Percentiles rank a stretch among this genome's conserved stretches.
These are phyloP conservation scores for Ashinkailepas kermadecensis DNA, from an alignment of 2,888 invertebrate genomes.

Conservation along the genomic window DNA sequence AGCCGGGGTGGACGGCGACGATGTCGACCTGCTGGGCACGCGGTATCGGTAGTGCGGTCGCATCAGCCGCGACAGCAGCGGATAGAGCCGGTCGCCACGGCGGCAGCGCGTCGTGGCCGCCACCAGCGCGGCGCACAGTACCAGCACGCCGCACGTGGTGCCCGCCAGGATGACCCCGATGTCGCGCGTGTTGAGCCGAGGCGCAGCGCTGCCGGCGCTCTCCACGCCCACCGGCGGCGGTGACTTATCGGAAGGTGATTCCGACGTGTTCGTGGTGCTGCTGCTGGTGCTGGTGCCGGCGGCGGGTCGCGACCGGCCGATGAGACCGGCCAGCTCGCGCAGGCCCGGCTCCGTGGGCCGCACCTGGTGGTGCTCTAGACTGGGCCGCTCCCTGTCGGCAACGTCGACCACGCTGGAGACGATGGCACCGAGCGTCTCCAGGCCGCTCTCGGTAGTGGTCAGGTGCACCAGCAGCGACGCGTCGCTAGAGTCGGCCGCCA, in stretches of 20 bases:
- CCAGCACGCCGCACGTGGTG: background rate
- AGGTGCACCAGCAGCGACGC: background rate
- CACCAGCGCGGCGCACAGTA: background rate
- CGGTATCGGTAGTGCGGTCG: background rate
- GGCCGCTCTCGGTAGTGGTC: background rate
- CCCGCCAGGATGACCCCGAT: slow-evolving; percentile 4
- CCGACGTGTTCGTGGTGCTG: background rate
- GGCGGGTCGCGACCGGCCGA: background rate
- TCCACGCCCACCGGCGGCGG: background rate
- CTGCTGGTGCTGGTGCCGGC: background rate
- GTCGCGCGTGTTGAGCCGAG: background rate
- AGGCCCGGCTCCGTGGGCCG: background rate
- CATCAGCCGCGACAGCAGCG: background rate
- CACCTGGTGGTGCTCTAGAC: background rate
- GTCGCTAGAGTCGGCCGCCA: no score
- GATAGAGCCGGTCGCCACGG: slow-evolving; percentile 1
- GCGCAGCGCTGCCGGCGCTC: background rate
- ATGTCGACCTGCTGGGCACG: background rate
- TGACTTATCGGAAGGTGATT: background rate
- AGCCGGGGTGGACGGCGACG: background rate
- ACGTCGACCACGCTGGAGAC: background rate
- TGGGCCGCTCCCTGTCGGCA: background rate
- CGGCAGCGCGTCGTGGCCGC: background rate
- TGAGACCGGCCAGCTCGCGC: background rate
- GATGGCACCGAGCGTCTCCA: slow-evolving; percentile 1